Conservation (phyloP, 2,797 vertebrate genomes). For the Acanthurus leucopareius region DNA sequence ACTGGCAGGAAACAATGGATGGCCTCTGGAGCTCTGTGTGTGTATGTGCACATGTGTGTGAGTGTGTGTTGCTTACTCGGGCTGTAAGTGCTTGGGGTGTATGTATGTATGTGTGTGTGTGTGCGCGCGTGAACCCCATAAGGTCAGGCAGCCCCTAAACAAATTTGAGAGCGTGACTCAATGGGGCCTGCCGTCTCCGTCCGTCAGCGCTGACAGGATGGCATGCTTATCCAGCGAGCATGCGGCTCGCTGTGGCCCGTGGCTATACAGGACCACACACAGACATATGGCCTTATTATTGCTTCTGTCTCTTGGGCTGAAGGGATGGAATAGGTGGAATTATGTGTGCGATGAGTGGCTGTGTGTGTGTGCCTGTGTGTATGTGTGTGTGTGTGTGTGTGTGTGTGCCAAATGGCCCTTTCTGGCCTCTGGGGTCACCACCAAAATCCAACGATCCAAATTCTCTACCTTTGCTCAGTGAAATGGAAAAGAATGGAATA, state of each 20-base stretch:
- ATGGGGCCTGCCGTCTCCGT: conserved; percentile 62
- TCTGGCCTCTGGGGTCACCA: conserved; percentile 51
- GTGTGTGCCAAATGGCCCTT: no score
- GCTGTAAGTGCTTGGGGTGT: conserved; percentile 7
- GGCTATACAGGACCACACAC: conserved; percentile 49
- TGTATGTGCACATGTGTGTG: conserved; percentile 34
- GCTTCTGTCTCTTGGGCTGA: conserved; percentile 60
- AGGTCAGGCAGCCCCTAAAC: conserved; percentile 72
- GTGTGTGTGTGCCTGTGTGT: conserved; percentile 28
- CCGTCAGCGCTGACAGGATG: conserved; percentile 71
- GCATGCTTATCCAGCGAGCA: conserved; percentile 64
- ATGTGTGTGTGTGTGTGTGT: conserved; percentile 12
- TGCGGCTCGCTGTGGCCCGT: conserved; percentile 62
- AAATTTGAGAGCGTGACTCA: conserved; percentile 67
- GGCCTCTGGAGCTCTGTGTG: conserved; percentile 55
- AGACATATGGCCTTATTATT: conserved; percentile 77
- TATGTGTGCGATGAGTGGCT: conserved; percentile 10
- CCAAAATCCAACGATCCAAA: conserved; percentile 58
- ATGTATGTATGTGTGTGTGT: conserved; percentile 20
- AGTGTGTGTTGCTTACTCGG: conserved; percentile 17
- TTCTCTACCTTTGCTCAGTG: conserved; percentile 50
- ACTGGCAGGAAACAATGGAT: conserved; percentile 62
- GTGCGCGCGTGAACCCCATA: conserved; percentile 32
- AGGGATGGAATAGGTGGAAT: conserved; percentile 55
- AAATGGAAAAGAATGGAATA: conserved; percentile 58